A percentile compares a stretch with the other conserved stretches of the same genome.
Evolutionary conservation across 1,140 invertebrate species (phyloP).

Genomic region (Amphibalanus amphitrite): DNA sequence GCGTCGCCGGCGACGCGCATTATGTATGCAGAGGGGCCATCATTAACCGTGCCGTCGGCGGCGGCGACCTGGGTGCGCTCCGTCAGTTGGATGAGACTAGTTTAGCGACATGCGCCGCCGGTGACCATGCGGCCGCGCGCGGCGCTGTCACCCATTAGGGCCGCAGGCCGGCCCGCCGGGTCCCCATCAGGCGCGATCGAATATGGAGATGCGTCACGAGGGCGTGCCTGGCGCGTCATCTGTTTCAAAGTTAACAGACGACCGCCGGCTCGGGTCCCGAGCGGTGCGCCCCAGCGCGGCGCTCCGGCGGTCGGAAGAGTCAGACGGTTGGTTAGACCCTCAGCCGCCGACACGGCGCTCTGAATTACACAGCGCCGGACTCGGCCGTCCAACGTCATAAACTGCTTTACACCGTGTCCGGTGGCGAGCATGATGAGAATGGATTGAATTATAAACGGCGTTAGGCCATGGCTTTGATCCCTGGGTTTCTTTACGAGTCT

Average conservation of each 20-base stretch:
- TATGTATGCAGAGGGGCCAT: background rate
- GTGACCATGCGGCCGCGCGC: background rate
- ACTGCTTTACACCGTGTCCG: too few species aligned
- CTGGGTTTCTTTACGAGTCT: too few species aligned
- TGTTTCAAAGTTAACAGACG: constrained; percentile 1
- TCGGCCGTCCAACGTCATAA: too few species aligned
- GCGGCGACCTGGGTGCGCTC: background rate
- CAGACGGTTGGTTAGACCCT: too few species aligned
- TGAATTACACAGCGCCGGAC: constrained; percentile 4
- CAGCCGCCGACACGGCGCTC: constrained; percentile 24
- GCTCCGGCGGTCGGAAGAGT: background rate
- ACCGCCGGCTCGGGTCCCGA: background rate
- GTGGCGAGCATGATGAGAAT: too few species aligned
- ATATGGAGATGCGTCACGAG: background rate
- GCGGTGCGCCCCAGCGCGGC: too few species aligned
- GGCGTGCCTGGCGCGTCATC: background rate
- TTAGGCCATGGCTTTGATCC: too few species aligned
- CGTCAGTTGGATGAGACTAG: background rate
- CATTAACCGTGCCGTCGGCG: background rate
- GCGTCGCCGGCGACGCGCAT: background rate
- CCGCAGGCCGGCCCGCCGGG: too few species aligned
- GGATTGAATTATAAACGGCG: too few species aligned
- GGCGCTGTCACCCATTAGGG: background rate
- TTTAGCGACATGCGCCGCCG: background rate
- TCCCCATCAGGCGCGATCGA: background rate